Conservation (phyloP, 2,888 invertebrate genomes). For the Teleogryllus oceanicus region DNA sequence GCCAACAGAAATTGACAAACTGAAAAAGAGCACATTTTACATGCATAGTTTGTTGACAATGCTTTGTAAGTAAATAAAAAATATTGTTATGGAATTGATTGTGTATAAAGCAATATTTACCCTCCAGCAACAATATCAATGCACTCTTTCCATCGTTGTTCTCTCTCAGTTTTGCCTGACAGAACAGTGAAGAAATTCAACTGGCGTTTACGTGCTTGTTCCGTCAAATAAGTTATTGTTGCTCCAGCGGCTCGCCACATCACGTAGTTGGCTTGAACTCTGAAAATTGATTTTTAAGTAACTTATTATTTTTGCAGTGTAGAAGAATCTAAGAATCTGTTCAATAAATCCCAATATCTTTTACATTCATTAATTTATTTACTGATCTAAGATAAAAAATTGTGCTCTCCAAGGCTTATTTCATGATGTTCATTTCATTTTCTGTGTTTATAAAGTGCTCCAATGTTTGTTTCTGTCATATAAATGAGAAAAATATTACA, state of each 20-base stretch:
- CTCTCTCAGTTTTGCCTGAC: slow-evolving; percentile 78
- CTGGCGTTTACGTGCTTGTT: slow-evolving; percentile 72
- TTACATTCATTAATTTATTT: too few species aligned
- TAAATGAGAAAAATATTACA: too few species aligned
- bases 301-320: too few species aligned
- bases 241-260: slow-evolving; percentile 87
- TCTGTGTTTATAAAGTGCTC: too few species aligned
- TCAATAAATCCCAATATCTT: too few species aligned
- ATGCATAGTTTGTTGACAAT: neutral
- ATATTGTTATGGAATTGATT: neutral
- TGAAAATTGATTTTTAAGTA: slow-evolving; percentile 40
- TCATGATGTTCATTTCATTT: too few species aligned
- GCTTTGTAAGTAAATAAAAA: neutral
- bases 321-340: too few species aligned
- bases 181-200: slow-evolving; percentile 75
- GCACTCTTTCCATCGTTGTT: slow-evolving; percentile 90
- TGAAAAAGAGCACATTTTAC: slow-evolving; percentile 36
- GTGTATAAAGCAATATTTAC: slow-evolving; percentile 47
- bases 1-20: slow-evolving; percentile 55
- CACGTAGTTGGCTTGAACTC: slow-evolving; percentile 82
- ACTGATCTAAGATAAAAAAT: too few species aligned
- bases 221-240: slow-evolving; percentile 75
- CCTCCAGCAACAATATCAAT: slow-evolving; percentile 74
- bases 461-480: too few species aligned
- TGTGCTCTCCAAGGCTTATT: too few species aligned